Evolutionary conservation across 1,140 invertebrate species (phyloP).

Genomic region (Lamellibrachia luymesi): DNA sequence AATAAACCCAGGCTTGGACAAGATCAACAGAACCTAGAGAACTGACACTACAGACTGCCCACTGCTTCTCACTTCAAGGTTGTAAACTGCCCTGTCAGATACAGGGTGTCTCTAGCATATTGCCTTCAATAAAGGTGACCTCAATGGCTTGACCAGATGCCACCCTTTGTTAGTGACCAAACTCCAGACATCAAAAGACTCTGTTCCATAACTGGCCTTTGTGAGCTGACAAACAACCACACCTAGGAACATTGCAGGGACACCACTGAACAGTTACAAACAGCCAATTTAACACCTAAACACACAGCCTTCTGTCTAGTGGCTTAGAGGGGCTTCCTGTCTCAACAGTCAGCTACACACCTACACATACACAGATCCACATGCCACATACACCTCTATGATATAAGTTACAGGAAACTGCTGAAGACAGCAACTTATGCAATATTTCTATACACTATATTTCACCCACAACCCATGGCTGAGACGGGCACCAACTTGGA

Average conservation of each 20-base stretch:
- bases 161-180: neutral
- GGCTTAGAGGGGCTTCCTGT: neutral
- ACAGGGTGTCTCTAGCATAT: neutral
- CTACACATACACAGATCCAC: neutral
- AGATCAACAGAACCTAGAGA: neutral
- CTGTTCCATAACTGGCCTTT: neutral
- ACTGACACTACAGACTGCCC: neutral
- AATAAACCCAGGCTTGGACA: neutral
- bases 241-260: neutral
- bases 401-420: neutral
- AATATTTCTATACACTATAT: neutral
- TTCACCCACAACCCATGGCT: too few species aligned
- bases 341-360: neutral
- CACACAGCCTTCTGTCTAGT: neutral
- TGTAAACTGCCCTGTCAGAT: neutral
- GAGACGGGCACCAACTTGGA: too few species aligned
- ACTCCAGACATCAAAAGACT: neutral
- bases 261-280: neutral
- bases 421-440: neutral
- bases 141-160: constrained; percentile 3
- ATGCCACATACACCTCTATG: neutral
- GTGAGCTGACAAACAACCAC: neutral
- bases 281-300: neutral
- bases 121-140: neutral
- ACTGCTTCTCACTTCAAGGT: neutral